Evolutionary conservation across 2,113 vertebrate species (phyloP), one percentile per base, ranked within the genome.

Genomic region (Menidia beryllina): DNA sequence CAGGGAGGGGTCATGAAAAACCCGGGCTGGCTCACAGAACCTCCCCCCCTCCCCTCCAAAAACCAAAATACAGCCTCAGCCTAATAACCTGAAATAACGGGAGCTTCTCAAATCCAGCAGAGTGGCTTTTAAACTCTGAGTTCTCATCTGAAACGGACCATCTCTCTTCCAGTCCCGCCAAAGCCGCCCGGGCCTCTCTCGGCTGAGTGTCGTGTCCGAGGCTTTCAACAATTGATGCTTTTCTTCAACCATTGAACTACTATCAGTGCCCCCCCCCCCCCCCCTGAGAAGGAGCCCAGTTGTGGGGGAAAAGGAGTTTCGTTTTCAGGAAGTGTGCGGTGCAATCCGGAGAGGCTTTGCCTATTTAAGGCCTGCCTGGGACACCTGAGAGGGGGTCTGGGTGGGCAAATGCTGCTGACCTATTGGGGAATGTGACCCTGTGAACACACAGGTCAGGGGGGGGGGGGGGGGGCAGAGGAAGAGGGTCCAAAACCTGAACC

Each of bases 391-490:
- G 39, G n/a, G 43, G 11, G 8, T 30, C 24, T 23, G 43, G 11
- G 41, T 59, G 43, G 34, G 45, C 48, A 72, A 50, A 69, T 57
- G 39, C n/a, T n/a, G n/a, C n/a, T n/a, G n/a, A n/a, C n/a, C n/a
- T 70, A 72, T 55, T 77, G 59, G 80, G 70, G 72, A 81, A 78
- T 78, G 68, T 73, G 83, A 84, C 76, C 73, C 52, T 27, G 23
- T 15, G 72, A 62, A 75, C n/a, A 4, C 24, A 2, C 3, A 63
- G 66, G 72, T 56, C 69, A 72, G 21, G 64, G 30, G 52, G 41
- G 63, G 61, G 67, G 61, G 54, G 49, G 56, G 34, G 19, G 10
- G 12, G 8, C 4, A 24, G 47, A 25, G 5, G 38, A 34, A 13
- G 12, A 50, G 7, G 41, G 59, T 52, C 77, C 47, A 61, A 43